Evolutionary conservation across 2,888 invertebrate species (phyloP).

Genomic region (Dolichomitus sp.): DNA sequence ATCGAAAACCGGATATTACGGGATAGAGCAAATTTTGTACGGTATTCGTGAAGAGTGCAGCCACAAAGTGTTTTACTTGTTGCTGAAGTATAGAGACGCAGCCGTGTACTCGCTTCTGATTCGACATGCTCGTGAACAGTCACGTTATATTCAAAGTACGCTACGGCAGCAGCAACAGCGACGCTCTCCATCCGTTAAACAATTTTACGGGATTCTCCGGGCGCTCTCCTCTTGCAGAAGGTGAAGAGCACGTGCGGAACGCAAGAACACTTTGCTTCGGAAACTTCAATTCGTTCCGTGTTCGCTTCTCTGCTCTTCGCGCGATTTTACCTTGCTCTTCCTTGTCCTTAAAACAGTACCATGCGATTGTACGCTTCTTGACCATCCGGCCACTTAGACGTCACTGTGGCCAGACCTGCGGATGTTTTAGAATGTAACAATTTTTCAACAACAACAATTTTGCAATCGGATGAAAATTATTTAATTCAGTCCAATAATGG

Average conservation of each 20-base stretch:
- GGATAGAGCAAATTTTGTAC: slow-evolving; percentile 43
- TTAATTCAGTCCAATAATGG: too few species aligned
- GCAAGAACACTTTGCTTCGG: slow-evolving; percentile 40
- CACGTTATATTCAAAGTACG: slow-evolving; percentile 24
- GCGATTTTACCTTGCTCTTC: slow-evolving; percentile 16
- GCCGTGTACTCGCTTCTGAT: slow-evolving; percentile 37
- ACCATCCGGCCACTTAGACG: slow-evolving; percentile 17
- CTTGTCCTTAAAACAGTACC: slow-evolving; percentile 17
- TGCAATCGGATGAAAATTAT: too few species aligned
- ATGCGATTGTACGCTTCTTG: slow-evolving; percentile 8
- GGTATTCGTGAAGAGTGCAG: slow-evolving; percentile 35
- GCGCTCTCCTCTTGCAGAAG: slow-evolving; percentile 15
- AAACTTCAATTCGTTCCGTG: slow-evolving; percentile 39
- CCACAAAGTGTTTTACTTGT: slow-evolving; percentile 42
- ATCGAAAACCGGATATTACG: slow-evolving; percentile 42
- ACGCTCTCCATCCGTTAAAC: slow-evolving; percentile 45
- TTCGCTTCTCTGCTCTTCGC: slow-evolving; percentile 1
- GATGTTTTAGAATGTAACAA: background rate
- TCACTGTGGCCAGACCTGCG: background rate
- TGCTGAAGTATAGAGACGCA: slow-evolving; percentile 15
- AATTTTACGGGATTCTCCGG: slow-evolving; percentile 58
- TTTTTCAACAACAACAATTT: background rate
- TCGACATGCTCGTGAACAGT: slow-evolving; percentile 59
- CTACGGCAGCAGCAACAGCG: slow-evolving; percentile 7
- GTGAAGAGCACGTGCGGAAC: slow-evolving; percentile 58